Conservation (phyloP, 2,888 invertebrate species). For the Bombylius discolor region DNA sequence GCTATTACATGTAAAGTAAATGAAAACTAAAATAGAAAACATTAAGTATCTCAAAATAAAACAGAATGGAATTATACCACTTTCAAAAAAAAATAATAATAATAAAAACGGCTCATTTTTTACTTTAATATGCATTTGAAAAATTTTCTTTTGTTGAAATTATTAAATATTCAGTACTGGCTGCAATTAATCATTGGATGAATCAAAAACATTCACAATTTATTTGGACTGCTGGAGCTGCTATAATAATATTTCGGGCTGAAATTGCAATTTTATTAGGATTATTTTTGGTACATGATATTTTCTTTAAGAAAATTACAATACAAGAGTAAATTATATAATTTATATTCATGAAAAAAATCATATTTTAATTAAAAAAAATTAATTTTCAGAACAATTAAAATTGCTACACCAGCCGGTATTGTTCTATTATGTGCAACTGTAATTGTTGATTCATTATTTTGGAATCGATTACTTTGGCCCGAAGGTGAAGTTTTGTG, state of each 20-base stretch:
- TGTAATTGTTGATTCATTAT: slow-evolving; percentile 74
- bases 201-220: slow-evolving; percentile 60
- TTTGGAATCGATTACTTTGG: slow-evolving; percentile 86
- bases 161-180: slow-evolving; percentile 48
- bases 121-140: too few relatives aligned
- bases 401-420: slow-evolving; percentile 59
- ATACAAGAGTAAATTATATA: slow-evolving; percentile 46
- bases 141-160: too few relatives aligned
- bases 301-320: slow-evolving; percentile 56
- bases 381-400: slow-evolving; percentile 46
- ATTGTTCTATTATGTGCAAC: slow-evolving; percentile 54
- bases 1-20: too few relatives aligned
- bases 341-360: not conserved
- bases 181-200: slow-evolving; percentile 78
- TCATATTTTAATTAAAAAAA: not conserved
- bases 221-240: slow-evolving; percentile 71
- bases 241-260: slow-evolving; percentile 78
- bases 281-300: slow-evolving; percentile 66
- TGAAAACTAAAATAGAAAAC: too few relatives aligned
- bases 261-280: slow-evolving; percentile 82
- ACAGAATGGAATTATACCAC: too few relatives aligned
- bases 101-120: too few relatives aligned
- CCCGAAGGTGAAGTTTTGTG: slow-evolving; percentile 96
- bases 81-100: too few relatives aligned
- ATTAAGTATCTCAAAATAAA: too few relatives aligned